Conservation (phyloP, 2,113 vertebrate species). For the Hippocampus comes region DNA sequence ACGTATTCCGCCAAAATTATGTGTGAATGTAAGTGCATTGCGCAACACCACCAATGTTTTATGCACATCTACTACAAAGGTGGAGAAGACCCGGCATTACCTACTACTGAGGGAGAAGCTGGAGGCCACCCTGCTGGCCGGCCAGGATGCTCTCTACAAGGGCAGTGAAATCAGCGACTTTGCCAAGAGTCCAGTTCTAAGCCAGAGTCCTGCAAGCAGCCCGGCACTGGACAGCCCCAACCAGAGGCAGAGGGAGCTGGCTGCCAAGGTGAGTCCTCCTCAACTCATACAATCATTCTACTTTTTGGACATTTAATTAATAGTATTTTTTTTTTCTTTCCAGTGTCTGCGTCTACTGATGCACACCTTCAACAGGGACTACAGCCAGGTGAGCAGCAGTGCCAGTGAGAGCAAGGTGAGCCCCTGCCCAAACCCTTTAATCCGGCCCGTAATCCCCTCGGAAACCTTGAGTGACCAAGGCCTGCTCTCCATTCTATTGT, state of each 20-base stretch:
- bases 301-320: not conserved
- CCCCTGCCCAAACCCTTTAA: slow-evolving; percentile 61
- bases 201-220: slow-evolving; percentile 64
- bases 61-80: slow-evolving; percentile 64
- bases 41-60: too few species aligned
- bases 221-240: slow-evolving; percentile 77
- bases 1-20: not conserved
- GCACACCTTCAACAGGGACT: slow-evolving; percentile 97
- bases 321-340: not conserved
- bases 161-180: slow-evolving; percentile 81
- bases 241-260: slow-evolving; percentile 93
- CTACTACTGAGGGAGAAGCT: slow-evolving; percentile 94
- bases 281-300: not conserved
- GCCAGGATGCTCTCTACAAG: slow-evolving; percentile 78
- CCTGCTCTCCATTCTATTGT: slow-evolving; percentile 14
- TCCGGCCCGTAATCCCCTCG: slow-evolving; percentile 37
- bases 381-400: slow-evolving; percentile 94
- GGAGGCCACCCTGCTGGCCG: slow-evolving; percentile 81
- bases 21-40: too few species aligned
- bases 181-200: slow-evolving; percentile 72
- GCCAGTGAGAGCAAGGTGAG: slow-evolving; percentile 99
- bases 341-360: slow-evolving; percentile 96
- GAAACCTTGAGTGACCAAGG: slow-evolving; percentile 26
- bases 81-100: slow-evolving; percentile 95
- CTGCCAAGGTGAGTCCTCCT: slow-evolving; percentile 82